Base-by-base conservation (phyloP, 2,888 invertebrate genomes). In the Acrocyrtus sp. region DNA sequence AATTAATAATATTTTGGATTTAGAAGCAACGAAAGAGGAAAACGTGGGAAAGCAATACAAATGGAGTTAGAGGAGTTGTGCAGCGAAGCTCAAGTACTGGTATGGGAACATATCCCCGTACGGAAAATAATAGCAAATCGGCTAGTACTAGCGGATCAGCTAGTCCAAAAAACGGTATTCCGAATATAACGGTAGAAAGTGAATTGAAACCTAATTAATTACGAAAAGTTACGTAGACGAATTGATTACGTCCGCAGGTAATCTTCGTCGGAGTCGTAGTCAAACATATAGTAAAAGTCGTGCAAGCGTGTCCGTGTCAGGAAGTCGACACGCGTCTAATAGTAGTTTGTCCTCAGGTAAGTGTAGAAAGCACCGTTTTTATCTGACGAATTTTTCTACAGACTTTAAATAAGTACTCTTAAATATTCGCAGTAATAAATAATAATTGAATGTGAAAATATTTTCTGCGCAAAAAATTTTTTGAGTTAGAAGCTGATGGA, bases 61-160 rank as follows among this genome's bases (percentile, higher is more conserved):
- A 81, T 51, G 76, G 73, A 48, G 80, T 81, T 69, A 81, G 80
- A 53, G 76, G 73, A 48, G 80, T 81, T 69, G 86, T 91, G 85
- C 86, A 92, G 80, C 86, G 88, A 74, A 90, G 90, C 84, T 87
- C 87, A 63, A 86, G 88, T 58, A 87, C 88, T 22, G 84, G 74
- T 56, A 69, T 80, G 26, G 80, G 74, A 24, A 78, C 82, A 34
- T 89, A 94, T 76, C 94, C 93, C 48, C 87, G 95, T 29, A 95
- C 95, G n/a, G 57, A 95, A 95, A 87, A 95, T 95, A 48, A 94
- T 95, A 84, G 93, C 94, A 76, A 94, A 94, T 90, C 91, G 84
- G 90, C 91, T 82, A 90, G 91, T 62, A 90, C 91, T 45, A 80
- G 77, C 69, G 80, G 78, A 27, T 92, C 92, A 82, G 88, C 91